Evolutionary conservation across 2,888 invertebrate species (phyloP).

Genomic region (Hipparchia sbordonii): DNA sequence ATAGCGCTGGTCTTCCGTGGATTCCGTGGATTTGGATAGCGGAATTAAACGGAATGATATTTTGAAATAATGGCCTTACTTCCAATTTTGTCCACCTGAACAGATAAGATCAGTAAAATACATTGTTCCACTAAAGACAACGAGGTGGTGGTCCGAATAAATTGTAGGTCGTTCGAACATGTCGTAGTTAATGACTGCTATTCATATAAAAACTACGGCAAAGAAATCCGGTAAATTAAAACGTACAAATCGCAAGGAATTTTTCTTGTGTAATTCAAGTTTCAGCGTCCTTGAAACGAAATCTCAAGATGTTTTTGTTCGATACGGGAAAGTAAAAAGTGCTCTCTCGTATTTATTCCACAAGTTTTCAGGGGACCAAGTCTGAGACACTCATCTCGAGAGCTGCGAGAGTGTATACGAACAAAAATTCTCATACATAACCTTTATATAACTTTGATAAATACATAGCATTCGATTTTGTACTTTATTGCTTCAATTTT

Average conservation of each 20-base stretch:
- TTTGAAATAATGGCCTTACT: too few species aligned
- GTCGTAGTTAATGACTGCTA: too few species aligned
- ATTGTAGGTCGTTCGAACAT: too few species aligned
- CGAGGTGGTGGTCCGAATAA: too few species aligned
- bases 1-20: too few species aligned
- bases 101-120: too few species aligned
- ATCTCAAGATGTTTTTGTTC: conserved; percentile 39
- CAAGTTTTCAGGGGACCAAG: conserved; percentile 51
- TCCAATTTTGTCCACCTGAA: too few species aligned
- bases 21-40: too few species aligned
- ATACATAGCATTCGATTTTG: conserved; percentile 44
- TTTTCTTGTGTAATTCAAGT: conserved; percentile 24
- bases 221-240: background rate
- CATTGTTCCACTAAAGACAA: too few species aligned
- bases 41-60: too few species aligned
- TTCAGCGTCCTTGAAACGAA: conserved; percentile 28
- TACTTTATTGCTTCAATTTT: conserved; percentile 46
- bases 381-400: conserved; percentile 67
- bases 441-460: conserved; percentile 10
- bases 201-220: too few species aligned
- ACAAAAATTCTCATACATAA: conserved; percentile 52
- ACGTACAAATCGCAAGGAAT: conserved; percentile 12
- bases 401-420: conserved; percentile 60
- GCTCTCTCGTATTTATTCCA: conserved; percentile 37
- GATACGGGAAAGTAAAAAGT: conserved; percentile 39